Percentiles rank a stretch among this genome's conserved stretches.
Evolutionary conservation across 2,888 invertebrate species (phyloP).

Genomic region (Dicyrtomina minuta): DNA sequence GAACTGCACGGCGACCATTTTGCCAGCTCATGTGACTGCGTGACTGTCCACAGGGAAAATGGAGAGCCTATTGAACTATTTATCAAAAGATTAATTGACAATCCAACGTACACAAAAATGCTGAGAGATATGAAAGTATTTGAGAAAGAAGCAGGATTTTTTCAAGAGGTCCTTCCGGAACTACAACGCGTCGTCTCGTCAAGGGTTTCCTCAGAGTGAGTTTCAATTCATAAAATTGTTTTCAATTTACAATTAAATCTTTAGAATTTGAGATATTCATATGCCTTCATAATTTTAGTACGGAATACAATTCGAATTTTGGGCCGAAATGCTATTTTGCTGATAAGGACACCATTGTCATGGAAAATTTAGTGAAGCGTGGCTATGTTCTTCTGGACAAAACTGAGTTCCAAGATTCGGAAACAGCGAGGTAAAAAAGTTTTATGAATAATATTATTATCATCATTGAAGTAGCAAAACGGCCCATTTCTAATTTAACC

Average conservation of each 20-base stretch:
- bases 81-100: constrained; percentile 14
- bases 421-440: constrained; percentile 17
- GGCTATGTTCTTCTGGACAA: constrained; percentile 20
- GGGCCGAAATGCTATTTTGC: constrained; percentile 27
- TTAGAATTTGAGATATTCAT: not conserved
- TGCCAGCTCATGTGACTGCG: constrained; percentile 18
- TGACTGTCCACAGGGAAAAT: constrained; percentile 17
- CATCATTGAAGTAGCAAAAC: no score
- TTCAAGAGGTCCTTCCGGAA: constrained; percentile 2
- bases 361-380: constrained; percentile 23
- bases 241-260: no score
- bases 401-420: constrained; percentile 4
- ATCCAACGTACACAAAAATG: not conserved
- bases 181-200: not conserved
- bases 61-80: constrained; percentile 18
- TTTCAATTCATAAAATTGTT: not conserved
- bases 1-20: constrained; percentile 20
- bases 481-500: no score
- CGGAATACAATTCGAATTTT: constrained; percentile 10
- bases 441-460: not conserved
- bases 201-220: not conserved
- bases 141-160: constrained; percentile 14
- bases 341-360: constrained; percentile 2
- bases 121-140: constrained; percentile 5
- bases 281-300: not conserved